Conservation (phyloP, 2,888 invertebrate species). For the Dryadula phaetusa region DNA sequence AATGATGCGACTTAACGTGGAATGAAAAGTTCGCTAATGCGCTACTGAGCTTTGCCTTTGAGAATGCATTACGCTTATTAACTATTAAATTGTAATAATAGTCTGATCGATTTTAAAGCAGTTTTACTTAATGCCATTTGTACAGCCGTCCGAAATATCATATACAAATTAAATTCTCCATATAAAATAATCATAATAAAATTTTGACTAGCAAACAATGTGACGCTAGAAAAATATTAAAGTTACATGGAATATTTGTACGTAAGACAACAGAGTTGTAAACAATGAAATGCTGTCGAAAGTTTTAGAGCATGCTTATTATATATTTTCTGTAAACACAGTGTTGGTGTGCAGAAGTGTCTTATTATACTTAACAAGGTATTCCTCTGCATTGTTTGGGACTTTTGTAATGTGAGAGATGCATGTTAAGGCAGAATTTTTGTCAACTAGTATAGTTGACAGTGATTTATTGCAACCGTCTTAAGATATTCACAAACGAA, state of each 20-base stretch:
- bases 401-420: conserved; percentile 57
- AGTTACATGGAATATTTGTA: conserved; percentile 51
- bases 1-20: conserved; percentile 55
- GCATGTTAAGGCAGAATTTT: conserved; percentile 55
- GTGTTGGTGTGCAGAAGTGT: conserved; percentile 54
- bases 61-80: conserved; percentile 76
- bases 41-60: conserved; percentile 58
- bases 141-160: conserved; percentile 66
- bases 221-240: conserved; percentile 52
- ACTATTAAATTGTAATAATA: conserved; percentile 60
- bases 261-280: conserved; percentile 59
- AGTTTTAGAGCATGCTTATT: conserved; percentile 62
- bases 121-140: conserved; percentile 54
- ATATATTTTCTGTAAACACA: conserved; percentile 69
- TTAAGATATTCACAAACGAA: conserved; percentile 47
- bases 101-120: conserved; percentile 63
- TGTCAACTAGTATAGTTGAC: conserved; percentile 68
- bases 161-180: conserved; percentile 57
- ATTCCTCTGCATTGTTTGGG: conserved; percentile 61
- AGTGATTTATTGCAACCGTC: conserved; percentile 71
- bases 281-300: conserved; percentile 63
- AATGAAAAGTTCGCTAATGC: conserved; percentile 82
- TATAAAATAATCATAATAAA: conserved; percentile 56
- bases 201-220: conserved; percentile 55
- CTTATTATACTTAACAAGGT: conserved; percentile 61